Evolutionary conservation across 2,113 vertebrate genomes (phyloP), one percentile per base, ranked within the genome.

Genomic region (Gallinago paraguaiae): DNA sequence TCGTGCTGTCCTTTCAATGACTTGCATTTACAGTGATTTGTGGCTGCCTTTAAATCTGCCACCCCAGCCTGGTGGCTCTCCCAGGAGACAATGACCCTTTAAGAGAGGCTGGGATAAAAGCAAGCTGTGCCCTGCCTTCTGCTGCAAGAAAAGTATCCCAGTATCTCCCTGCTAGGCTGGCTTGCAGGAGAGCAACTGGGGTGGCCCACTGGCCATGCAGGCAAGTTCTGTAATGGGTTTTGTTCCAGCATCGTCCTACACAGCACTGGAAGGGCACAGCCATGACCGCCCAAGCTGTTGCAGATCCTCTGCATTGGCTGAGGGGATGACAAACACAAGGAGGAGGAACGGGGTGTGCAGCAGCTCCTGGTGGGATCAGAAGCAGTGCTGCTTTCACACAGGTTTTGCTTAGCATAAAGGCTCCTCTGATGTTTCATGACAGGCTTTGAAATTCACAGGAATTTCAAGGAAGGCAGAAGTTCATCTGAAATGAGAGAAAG

Each of bases 401-500:
- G 53, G 9, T 95, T 96, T 97, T 94, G 86, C 93, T 90, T 79
- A 93, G 74, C 90, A 91, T 86, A 96, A 96, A 96, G 76, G 61
- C 57, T 93, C 30, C 41, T 96, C 93, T 97, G 92, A 94, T 95
- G 93, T 92, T 92, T 88, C 77, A 37, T 68, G 59, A 78, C 82
- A 95, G 88, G 69, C 92, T 93, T 90, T 95, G 93, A 95, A 96
- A 95, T 96, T 88, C 93, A 91, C 86, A 76, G 51, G 88, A 81
- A 95, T 92, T 93, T 96, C 78, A 90, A 95, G 90, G 86, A 93
- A 91, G 80, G 65, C 83, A 95, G 92, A 93, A 97, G 94, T 93
- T 97, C 85, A 96, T 92, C 93, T 96, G 92, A 90, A 94, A 96
- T 71, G 76, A 95, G 82, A 86, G 70, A 90, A 95, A 92, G 89